A percentile compares a stretch with the other conserved stretches of the same genome.
phyloP scores from a whole-genome alignment of 2,888 invertebrate genomes.

The Plagiodera versicolora region DNA sequence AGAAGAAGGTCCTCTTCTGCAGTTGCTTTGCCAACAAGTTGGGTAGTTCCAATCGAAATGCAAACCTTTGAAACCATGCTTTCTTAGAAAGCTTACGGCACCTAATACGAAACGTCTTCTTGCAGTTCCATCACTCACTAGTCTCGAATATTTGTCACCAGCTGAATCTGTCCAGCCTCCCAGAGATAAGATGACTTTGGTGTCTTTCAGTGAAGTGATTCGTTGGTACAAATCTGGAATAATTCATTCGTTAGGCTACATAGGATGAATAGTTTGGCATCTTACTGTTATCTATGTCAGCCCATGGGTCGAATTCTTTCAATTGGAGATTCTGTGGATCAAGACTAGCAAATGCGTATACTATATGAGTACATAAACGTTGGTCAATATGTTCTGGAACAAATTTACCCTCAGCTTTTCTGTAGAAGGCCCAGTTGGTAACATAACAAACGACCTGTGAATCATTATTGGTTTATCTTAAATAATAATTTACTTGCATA shows the following conservation, averaged over 20 bases:
- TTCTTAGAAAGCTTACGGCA: slow-evolving; percentile 69
- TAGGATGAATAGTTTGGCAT: slow-evolving; percentile 12
- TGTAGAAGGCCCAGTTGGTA: slow-evolving; percentile 87
- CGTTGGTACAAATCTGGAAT: slow-evolving; percentile 78
- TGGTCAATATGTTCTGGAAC: slow-evolving; percentile 84
- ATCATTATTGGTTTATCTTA: neutral
- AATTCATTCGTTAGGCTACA: slow-evolving; percentile 1
- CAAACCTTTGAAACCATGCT: slow-evolving; percentile 80
- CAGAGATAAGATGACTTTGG: slow-evolving; percentile 74
- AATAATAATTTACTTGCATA: neutral
- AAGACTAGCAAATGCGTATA: slow-evolving; percentile 88
- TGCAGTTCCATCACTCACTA: slow-evolving; percentile 69
- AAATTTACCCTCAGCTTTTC: slow-evolving; percentile 80
- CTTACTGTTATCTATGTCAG: slow-evolving; percentile 83
- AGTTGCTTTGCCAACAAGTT: slow-evolving; percentile 90
- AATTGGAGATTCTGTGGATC: slow-evolving; percentile 77
- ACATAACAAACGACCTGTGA: slow-evolving; percentile 78
- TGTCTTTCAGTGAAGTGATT: slow-evolving; percentile 68
- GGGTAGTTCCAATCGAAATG: slow-evolving; percentile 96
- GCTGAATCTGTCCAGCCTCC: slow-evolving; percentile 97
- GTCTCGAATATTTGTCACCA: slow-evolving; percentile 81
- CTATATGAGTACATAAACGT: slow-evolving; percentile 81
- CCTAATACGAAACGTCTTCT: slow-evolving; percentile 72
- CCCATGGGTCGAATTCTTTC: slow-evolving; percentile 85
- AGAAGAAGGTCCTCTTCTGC: slow-evolving; percentile 75